These are phyloP conservation scores for Bimastos eiseni DNA, from an alignment of 2,888 invertebrate genomes.

Conservation along the genomic window DNA sequence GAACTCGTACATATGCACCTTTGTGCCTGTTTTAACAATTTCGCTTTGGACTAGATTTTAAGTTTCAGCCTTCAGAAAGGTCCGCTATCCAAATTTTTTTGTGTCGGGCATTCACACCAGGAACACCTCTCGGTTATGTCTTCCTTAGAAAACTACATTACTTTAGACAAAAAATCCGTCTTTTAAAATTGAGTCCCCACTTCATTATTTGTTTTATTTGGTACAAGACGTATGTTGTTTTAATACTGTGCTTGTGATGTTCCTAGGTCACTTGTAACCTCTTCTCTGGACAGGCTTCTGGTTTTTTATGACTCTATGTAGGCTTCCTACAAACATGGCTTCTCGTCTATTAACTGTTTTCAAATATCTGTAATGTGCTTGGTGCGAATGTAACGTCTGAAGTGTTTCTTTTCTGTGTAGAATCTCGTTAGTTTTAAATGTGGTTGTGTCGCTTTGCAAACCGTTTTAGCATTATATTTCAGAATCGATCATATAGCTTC, in stretches of 20 bases:
- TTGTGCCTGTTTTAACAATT: neutral
- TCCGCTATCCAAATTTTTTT: too few species aligned
- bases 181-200: neutral
- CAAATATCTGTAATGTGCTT: neutral
- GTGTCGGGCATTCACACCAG: too few species aligned
- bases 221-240: neutral
- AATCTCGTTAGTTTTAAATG: conserved; percentile 3
- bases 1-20: neutral
- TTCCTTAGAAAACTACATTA: too few species aligned
- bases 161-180: neutral
- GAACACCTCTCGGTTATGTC: too few species aligned
- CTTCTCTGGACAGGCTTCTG: neutral
- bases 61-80: neutral
- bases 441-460: neutral
- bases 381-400: neutral
- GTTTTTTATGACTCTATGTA: neutral
- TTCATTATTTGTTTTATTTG: neutral
- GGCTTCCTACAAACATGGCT: neutral
- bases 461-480: neutral
- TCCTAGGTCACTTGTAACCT: neutral
- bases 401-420: neutral
- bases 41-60: neutral
- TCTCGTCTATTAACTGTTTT: neutral
- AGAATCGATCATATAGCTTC: neutral
- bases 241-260: neutral